Percentiles rank a stretch among this genome's conserved stretches.
These are phyloP conservation scores for Aromia moschata DNA, from an alignment of 2,888 invertebrate species.

Conservation along the genomic window DNA sequence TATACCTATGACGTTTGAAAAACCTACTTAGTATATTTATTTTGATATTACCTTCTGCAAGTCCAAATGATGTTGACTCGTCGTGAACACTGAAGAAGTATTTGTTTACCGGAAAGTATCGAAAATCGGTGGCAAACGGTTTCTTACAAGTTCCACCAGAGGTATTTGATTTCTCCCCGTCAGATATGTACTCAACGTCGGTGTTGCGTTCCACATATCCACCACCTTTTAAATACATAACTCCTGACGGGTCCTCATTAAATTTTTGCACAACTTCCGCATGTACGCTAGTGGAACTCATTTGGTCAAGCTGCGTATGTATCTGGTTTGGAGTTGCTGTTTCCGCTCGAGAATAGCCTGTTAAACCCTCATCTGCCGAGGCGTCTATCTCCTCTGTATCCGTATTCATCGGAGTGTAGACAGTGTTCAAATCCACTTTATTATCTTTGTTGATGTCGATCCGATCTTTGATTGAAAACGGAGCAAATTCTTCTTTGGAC, in stretches of 20 bases:
- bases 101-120: no score
- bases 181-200: constrained; percentile 66
- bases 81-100: background rate
- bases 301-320: constrained; percentile 61
- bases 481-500: constrained; percentile 54
- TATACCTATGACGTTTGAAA: no score
- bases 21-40: no score
- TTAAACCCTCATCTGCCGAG: constrained; percentile 61
- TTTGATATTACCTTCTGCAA: background rate
- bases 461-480: constrained; percentile 47
- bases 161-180: constrained; percentile 45
- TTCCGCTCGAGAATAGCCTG: constrained; percentile 50
- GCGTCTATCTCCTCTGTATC: constrained; percentile 64
- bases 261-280: constrained; percentile 62
- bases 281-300: constrained; percentile 61
- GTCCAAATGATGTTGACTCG: background rate
- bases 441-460: constrained; percentile 34
- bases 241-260: constrained; percentile 62
- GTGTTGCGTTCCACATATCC: constrained; percentile 58
- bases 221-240: constrained; percentile 65
- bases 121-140: no score
- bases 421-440: constrained; percentile 35
- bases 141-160: no score
- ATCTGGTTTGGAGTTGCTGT: constrained; percentile 60
- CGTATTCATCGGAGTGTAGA: constrained; percentile 51